Base-by-base conservation (phyloP, 2,888 invertebrate species). In the Ryuthela nishihirai region DNA sequence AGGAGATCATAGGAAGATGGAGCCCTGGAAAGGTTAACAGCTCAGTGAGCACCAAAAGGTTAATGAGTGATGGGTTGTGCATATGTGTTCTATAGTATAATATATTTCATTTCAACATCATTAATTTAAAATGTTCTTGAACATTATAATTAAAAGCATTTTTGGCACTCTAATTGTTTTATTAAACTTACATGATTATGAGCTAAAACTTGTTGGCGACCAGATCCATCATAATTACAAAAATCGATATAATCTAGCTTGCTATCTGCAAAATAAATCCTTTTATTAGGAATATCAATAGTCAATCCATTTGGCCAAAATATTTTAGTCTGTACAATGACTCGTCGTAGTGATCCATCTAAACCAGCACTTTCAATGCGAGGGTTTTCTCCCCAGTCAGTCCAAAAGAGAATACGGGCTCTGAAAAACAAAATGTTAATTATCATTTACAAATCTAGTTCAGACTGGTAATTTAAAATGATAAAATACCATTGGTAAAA, bases 251-350 rank as follows among this genome's bases (percentile, higher is more conserved):
- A 98, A 73, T 98, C 98, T 29, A 99, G 76, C 72, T 97, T 93
- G 0, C 93, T 93, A 74, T 99, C 98, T 0, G 95, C 95, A 72
- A 98, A 99, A 76, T 99, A 99, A 0, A 99, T 85, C 43, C 97
- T 78, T 70, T 87, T 86, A 0, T 87, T 95, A 0, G 97, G 87
- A 18, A 91, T 88, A 72, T 99, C 99, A 3, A 99, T 76, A 0
- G 98, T 91, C n/a, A 99, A 77, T 0, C 97, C 97, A 72, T 97
- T 98, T 0, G 98, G 98, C 97, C 97, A 98, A 76, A 92, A 97
- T 62, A 99, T 91, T 73, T 95, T 95, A 0, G 91, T 92, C 38
- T 84, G 87, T 42, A 97, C 87, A 45, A 97, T 92, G 0, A 85
- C 83, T 17, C 81, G 81, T 4, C 95, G 81, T 69, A 85, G 85